Evolutionary conservation across 1,140 invertebrate genomes (phyloP).

Genomic region (Chelonus insularis): DNA sequence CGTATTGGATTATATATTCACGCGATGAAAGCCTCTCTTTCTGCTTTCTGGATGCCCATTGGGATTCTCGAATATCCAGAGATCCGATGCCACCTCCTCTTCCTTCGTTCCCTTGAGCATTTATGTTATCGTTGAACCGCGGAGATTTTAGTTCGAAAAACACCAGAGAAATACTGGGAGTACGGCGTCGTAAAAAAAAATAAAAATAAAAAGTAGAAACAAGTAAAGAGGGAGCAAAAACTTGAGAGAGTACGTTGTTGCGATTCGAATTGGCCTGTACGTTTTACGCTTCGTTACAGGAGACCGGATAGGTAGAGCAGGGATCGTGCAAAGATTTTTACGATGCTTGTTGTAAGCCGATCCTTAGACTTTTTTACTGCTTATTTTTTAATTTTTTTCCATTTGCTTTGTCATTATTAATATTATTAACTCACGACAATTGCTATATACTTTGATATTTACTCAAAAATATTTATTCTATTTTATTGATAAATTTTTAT

Average conservation of each 20-base stretch:
- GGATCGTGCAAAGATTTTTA: constrained; percentile 26
- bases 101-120: neutral
- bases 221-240: constrained; percentile 8
- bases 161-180: neutral
- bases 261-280: constrained; percentile 23
- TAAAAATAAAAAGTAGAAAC: constrained; percentile 13
- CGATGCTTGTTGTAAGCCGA: constrained; percentile 24
- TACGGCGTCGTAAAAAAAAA: neutral
- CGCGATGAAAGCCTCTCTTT: constrained; percentile 27
- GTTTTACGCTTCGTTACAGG: constrained; percentile 28
- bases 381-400: neutral
- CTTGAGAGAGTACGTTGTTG: neutral
- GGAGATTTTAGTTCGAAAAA: neutral
- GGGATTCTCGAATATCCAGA: constrained; percentile 17
- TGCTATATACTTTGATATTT: too few species aligned
- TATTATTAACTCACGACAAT: neutral
- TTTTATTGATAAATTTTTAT: too few species aligned
- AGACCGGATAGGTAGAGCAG: constrained; percentile 22
- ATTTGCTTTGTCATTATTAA: neutral
- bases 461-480: too few species aligned
- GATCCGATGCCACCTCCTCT: constrained; percentile 3
- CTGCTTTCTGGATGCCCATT: constrained; percentile 2
- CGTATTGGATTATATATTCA: constrained; percentile 18
- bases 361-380: constrained; percentile 4
- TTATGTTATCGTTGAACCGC: constrained; percentile 1